A percentile compares a stretch with the other conserved stretches of the same genome.
Evolutionary conservation across 1,140 invertebrate species (phyloP).

Genomic region (Ladona fulva): DNA sequence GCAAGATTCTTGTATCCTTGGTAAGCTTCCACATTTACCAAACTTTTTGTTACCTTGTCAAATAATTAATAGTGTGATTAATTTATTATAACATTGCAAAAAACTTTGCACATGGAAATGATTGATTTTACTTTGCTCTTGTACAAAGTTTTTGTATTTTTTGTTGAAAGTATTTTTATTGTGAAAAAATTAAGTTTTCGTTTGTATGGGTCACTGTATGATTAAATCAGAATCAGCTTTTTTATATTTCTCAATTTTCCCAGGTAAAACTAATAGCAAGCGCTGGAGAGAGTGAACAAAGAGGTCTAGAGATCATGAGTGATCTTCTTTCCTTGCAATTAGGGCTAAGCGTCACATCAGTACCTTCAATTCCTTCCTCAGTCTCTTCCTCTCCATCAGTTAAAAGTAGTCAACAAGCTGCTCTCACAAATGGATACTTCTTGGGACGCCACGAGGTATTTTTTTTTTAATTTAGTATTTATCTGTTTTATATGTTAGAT

Average conservation of each 20-base stretch:
- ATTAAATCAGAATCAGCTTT: conserved; percentile 19
- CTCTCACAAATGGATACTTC: conserved; percentile 52
- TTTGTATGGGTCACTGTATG: background rate
- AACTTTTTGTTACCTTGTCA: background rate
- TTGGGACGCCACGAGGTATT: conserved; percentile 64
- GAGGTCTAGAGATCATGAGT: conserved; percentile 64
- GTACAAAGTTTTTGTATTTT: too few relatives aligned
- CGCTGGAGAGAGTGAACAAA: conserved; percentile 49
- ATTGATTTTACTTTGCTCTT: too few relatives aligned
- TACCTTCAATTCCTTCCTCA: background rate
- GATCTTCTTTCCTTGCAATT: conserved; percentile 63
- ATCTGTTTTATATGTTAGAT: too few relatives aligned
- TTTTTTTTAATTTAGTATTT: too few relatives aligned
- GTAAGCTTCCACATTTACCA: conserved; percentile 33
- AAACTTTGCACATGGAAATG: too few relatives aligned
- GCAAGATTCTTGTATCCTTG: conserved; percentile 73
- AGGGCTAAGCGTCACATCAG: conserved; percentile 49
- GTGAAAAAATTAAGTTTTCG: too few relatives aligned
- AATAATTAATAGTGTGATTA: too few relatives aligned
- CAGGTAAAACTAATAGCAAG: conserved; percentile 48
- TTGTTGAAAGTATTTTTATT: too few relatives aligned
- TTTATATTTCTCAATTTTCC: conserved; percentile 26
- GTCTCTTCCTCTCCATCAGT: background rate
- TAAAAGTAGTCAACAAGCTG: conserved; percentile 37
- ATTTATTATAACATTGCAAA: too few relatives aligned